Percentiles rank a stretch among this genome's conserved stretches.
These are phyloP conservation scores for Patella vulgata DNA, from an alignment of 1,140 invertebrate genomes.

Conservation along the genomic window DNA sequence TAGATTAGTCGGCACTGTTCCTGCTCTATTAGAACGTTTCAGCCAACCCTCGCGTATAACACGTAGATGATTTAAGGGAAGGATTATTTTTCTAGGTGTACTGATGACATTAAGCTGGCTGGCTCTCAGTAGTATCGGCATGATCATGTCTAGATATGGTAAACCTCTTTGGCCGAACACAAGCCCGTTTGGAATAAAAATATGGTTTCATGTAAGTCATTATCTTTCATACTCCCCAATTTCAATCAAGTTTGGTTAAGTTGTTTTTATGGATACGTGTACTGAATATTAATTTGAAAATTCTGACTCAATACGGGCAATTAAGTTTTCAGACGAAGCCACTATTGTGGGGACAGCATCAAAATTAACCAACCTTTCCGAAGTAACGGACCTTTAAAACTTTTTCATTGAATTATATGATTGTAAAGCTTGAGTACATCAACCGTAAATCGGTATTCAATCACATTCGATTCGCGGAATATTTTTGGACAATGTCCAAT, in stretches of 20 bases:
- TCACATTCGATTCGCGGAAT: too few species aligned
- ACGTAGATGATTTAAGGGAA: too few species aligned
- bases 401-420: neutral
- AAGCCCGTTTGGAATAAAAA: conserved; percentile 30
- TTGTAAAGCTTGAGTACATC: too few species aligned
- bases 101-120: conserved; percentile 48
- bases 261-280: neutral
- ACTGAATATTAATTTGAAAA: too few species aligned
- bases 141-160: conserved; percentile 38
- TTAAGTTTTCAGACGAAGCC: neutral
- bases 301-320: neutral
- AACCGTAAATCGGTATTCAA: too few species aligned
- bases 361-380: neutral
- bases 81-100: conserved; percentile 23
- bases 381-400: neutral
- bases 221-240: neutral
- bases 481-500: too few species aligned
- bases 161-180: conserved; percentile 36
- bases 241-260: neutral
- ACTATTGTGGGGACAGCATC: too few species aligned
- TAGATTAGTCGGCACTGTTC: too few species aligned
- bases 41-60: too few species aligned
- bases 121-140: conserved; percentile 38
- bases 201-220: conserved; percentile 42
- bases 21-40: too few species aligned